Evolutionary conservation across 2,888 invertebrate genomes (phyloP), one percentile per base, ranked within the genome.

Genomic region (Gnatocerus cornutus): DNA sequence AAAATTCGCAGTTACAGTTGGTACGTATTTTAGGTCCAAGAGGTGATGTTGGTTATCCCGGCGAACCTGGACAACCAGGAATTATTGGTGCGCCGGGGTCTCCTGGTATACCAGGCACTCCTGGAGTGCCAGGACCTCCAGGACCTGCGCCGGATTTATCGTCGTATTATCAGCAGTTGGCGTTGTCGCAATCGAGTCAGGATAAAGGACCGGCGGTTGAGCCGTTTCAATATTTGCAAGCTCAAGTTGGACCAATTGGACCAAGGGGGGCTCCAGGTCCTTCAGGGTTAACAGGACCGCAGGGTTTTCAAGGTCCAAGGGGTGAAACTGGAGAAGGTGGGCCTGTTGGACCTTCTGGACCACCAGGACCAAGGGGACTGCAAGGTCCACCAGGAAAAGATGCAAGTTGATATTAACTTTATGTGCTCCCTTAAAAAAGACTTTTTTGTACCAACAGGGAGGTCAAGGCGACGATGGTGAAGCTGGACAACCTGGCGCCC

Each of bases 271-370:
- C 92, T 45, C 89, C 92, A 76, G 96, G 94, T 87, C 85, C 82
- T 50, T 66, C 80, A 3, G 90, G 90, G 3, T 79, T 88, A 2
- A 83, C 89, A 0, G 93, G 93, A 0, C 92, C 93, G 0, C 92
- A 93, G 84, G 95, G 95, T 9, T 94, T 95, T 75, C 94, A 94
- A 86, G 94, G 95, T 1, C 87, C 90, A 10, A 88, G 94, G 71
- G 95, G 95, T 46, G 93, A 94, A 74, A 86, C 92, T 0, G 95
- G 95, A 0, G 94, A 95, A 81, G 87, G 89, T 6, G 95, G 95
- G 8, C 85, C 89, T 3, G 41, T 41, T 6, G 41, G 41, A 12
- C 41, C 41, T 1, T 12, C 85, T 0, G 90, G 90, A 39, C 79
- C 84, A 7, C 79, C 86, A 14, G 91, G 90, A 2, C 87, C 88